Percentiles rank a stretch among this genome's conserved stretches.
These are phyloP conservation scores for Helleia helle DNA, from an alignment of 2,888 invertebrate species.

Conservation along the genomic window DNA sequence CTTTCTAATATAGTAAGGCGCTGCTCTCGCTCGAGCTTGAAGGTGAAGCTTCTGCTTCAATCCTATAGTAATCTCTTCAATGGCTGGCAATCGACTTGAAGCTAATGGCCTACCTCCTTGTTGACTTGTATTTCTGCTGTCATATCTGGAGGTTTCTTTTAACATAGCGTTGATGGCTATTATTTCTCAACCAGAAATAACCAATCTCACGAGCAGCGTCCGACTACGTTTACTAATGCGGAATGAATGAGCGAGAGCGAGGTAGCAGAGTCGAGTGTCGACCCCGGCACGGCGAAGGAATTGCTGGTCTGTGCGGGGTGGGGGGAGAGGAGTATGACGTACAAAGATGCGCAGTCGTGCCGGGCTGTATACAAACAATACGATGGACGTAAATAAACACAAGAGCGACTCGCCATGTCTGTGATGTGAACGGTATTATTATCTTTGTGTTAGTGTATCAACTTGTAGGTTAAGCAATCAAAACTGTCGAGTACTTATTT, in stretches of 20 bases:
- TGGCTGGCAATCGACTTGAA: conserved; percentile 56
- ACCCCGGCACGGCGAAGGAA: conserved; percentile 48
- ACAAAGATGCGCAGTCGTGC: conserved; percentile 69
- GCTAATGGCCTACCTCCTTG: conserved; percentile 49
- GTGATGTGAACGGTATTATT: conserved; percentile 55
- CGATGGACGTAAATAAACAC: conserved; percentile 74
- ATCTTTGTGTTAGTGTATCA: conserved; percentile 55
- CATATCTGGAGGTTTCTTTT: conserved; percentile 62
- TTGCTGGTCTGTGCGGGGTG: conserved; percentile 52
- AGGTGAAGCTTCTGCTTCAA: conserved; percentile 70
- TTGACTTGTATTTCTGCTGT: conserved; percentile 34
- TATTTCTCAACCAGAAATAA: conserved; percentile 38
- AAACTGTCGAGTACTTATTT: not conserved
- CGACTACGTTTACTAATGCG: conserved; percentile 64
- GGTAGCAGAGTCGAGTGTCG: conserved; percentile 41
- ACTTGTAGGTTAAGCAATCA: conserved; percentile 27
- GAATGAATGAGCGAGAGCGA: conserved; percentile 71
- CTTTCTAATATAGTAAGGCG: conserved; percentile 69
- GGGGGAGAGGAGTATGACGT: conserved; percentile 55
- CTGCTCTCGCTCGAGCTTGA: conserved; percentile 65
- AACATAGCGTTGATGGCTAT: conserved; percentile 41
- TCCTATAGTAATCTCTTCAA: conserved; percentile 65
- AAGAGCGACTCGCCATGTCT: conserved; percentile 48
- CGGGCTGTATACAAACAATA: conserved; percentile 74
- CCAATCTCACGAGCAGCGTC: conserved; percentile 42